Evolutionary conservation across 2,797 vertebrate genomes (phyloP), one percentile per base, ranked within the genome.

Genomic region (Balearica regulorum): DNA sequence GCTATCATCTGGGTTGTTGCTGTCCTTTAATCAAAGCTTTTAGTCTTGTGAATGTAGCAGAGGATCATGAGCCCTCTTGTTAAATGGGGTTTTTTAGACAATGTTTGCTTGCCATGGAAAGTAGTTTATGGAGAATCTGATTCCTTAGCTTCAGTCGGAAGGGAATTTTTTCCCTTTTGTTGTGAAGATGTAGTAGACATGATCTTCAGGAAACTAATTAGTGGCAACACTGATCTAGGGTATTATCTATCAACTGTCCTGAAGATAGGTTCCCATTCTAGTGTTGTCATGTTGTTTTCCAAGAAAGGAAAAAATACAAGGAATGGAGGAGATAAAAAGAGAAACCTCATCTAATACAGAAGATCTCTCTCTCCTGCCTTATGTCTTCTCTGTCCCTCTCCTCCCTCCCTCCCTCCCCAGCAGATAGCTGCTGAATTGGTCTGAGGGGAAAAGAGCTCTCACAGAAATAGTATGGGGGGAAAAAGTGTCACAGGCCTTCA

Each of bases 371-470:
- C 14, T 31, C 24, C n/a, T 9, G 53, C 20, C 14, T 19, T 31
- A 4, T 18, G 10, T 19, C 13, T 14, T 11, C 6, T 18, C 26
- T 57, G 35, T 16, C 12, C 15, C 7, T 51, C 7, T 55, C 7
- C 37, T 85, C 43, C n/a, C 39, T 39, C 57, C 5, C 5, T 13
- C 0, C 0, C 1, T 69, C 33, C 7, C 15, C 64, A 68, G 9
- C 14, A 64, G 28, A 37, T 0, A 64, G 25, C 6, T 87, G 22
- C 16, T 54, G 41, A 85, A 44, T 24, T 78, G 19, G 7, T 68
- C 53, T 64, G 13, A 81, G 22, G 5, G 21, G 19, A n/a, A 44
- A 83, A 68, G 61, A 87, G 16, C 24, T 69, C 10, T 68, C 25
- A 28, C 13, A 84, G 60, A 73, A 70, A 22, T 11, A 64, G 9